Percentiles rank a stretch among this genome's conserved stretches.
Evolutionary conservation across 2,797 vertebrate genomes (phyloP).

Genomic region (Coluber constrictor): DNA sequence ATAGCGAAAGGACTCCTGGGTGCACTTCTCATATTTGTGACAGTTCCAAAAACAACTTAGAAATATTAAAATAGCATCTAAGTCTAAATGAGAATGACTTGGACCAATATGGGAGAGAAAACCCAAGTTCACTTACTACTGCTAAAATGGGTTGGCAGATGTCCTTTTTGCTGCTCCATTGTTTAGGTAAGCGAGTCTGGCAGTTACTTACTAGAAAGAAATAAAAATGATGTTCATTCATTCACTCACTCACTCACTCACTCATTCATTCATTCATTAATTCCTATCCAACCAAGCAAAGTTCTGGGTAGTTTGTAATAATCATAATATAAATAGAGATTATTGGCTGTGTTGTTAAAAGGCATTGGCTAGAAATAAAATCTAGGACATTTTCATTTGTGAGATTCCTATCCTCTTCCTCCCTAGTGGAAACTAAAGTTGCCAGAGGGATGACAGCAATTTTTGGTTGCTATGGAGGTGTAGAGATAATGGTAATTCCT

Average conservation of each 20-base stretch:
- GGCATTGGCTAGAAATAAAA: neutral
- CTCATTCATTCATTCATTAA: neutral
- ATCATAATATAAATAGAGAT: neutral
- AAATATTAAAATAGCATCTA: neutral
- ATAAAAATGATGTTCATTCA: constrained; percentile 41
- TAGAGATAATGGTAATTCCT: neutral
- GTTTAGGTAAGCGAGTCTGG: constrained; percentile 26
- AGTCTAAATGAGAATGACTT: neutral
- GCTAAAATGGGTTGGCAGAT: neutral
- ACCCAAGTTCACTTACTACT: neutral
- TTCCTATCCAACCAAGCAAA: neutral
- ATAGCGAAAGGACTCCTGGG: neutral
- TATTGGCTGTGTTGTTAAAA: neutral
- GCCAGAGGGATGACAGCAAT: neutral
- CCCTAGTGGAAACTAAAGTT: neutral
- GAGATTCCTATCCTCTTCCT: neutral
- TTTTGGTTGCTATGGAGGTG: neutral
- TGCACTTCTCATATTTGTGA: neutral
- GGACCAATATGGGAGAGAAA: neutral
- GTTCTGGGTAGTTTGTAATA: neutral
- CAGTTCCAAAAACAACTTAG: neutral
- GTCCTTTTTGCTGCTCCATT: constrained; percentile 20
- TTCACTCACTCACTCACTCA: neutral
- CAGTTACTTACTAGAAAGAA: constrained; percentile 50
- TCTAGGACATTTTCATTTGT: neutral